Evolutionary conservation across 1,140 invertebrate species (phyloP).

Genomic region (Diorhabda sublineata): DNA sequence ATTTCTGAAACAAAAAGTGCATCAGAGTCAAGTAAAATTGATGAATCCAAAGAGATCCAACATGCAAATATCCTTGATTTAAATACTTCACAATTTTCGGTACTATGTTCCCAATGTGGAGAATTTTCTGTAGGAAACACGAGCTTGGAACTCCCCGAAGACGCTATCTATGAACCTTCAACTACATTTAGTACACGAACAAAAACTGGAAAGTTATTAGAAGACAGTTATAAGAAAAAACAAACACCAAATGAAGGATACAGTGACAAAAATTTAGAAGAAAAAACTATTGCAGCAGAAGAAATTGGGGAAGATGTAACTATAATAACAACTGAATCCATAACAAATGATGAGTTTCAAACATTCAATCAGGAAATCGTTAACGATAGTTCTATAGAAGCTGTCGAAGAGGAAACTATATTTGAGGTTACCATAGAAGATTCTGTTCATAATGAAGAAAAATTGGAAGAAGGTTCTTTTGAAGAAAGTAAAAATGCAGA

Average conservation of each 20-base stretch:
- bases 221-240: conserved; percentile 24
- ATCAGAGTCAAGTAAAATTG: not conserved
- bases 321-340: no score
- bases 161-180: conserved; percentile 18
- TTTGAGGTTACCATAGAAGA: no score
- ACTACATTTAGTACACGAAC: conserved; percentile 22
- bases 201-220: conserved; percentile 16
- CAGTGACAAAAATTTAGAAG: not conserved
- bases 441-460: no score
- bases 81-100: not conserved
- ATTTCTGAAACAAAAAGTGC: not conserved
- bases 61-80: not conserved
- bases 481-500: no score
- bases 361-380: no score
- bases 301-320: no score
- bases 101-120: not conserved
- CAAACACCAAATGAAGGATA: conserved; percentile 3
- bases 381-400: no score
- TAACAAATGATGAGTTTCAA: no score
- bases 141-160: not conserved
- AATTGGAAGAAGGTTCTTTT: no score
- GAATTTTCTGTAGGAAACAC: conserved; percentile 7
- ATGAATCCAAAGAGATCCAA: not conserved
- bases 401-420: no score
- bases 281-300: not conserved